A percentile compares a stretch with the other conserved stretches of the same genome.
Conservation (phyloP, 2,797 vertebrate genomes). For the Rhinatrema bivittatum region DNA sequence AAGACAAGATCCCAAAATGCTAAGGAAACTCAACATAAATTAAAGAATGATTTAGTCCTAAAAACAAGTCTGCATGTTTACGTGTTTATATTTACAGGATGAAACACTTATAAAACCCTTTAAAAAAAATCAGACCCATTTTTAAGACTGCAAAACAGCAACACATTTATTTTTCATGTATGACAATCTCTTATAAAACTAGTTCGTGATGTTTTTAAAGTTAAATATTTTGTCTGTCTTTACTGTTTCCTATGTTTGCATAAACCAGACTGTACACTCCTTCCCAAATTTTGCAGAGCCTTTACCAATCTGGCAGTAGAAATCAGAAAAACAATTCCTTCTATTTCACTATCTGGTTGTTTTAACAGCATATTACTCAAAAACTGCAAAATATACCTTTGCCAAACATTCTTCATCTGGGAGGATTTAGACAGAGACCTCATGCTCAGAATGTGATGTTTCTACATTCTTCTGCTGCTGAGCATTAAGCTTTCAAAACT, state of each 20-base stretch:
- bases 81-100: too few relatives aligned
- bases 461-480: conserved; percentile 23
- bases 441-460: conserved; percentile 12
- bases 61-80: too few relatives aligned
- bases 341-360: conserved; percentile 30
- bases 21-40: too few relatives aligned
- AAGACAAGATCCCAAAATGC: too few relatives aligned
- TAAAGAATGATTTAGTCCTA: too few relatives aligned
- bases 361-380: conserved; percentile 33
- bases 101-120: too few relatives aligned
- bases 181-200: too few relatives aligned
- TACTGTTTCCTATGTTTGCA: conserved; percentile 14
- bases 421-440: conserved; percentile 33
- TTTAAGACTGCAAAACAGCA: too few relatives aligned
- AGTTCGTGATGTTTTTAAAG: too few relatives aligned
- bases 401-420: conserved; percentile 52
- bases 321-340: conserved; percentile 33
- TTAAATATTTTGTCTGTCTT: conserved; percentile 27
- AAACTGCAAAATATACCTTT: conserved; percentile 29
- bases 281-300: conserved; percentile 26
- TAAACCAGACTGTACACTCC: conserved; percentile 20
- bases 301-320: conserved; percentile 18
- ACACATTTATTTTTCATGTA: too few relatives aligned
- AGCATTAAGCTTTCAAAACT: conserved; percentile 21
- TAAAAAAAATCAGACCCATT: too few relatives aligned